Percentiles rank a stretch among this genome's conserved stretches.
Evolutionary conservation across 2,113 vertebrate genomes (phyloP).

Genomic region (Cephalopholis sonnerati): DNA sequence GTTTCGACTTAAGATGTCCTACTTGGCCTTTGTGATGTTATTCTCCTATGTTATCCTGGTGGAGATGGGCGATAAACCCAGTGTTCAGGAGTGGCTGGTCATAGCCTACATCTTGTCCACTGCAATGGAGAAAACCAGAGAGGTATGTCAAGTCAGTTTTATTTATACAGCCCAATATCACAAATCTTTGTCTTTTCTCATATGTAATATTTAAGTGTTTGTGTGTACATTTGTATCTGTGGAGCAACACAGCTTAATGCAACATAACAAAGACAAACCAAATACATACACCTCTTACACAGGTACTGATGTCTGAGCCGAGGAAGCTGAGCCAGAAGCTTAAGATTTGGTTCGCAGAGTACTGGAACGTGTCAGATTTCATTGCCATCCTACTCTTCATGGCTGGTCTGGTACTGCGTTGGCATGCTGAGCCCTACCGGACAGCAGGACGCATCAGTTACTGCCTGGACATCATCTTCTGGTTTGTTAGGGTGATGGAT

Average conservation of each 20-base stretch:
- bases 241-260: no score
- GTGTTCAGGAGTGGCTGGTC: constrained; percentile 93
- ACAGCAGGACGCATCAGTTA: constrained; percentile 90
- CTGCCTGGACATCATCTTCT: constrained; percentile 97
- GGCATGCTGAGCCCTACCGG: constrained; percentile 78
- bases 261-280: background rate
- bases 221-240: constrained; percentile 1
- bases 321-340: constrained; percentile 92
- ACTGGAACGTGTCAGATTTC: constrained; percentile 96
- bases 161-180: no score
- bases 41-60: constrained; percentile 95
- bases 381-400: constrained; percentile 92
- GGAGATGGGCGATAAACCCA: constrained; percentile 91
- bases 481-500: constrained; percentile 94
- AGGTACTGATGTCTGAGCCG: constrained; percentile 95
- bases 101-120: constrained; percentile 92
- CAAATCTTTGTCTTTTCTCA: background rate
- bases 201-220: background rate
- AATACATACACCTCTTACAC: background rate
- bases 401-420: constrained; percentile 90
- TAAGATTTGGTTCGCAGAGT: constrained; percentile 96
- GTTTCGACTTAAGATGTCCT: constrained; percentile 88
- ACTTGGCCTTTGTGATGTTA: constrained; percentile 93
- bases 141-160: constrained; percentile 84
- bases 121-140: constrained; percentile 92